Base-by-base conservation (phyloP, 2,888 invertebrate genomes). In the Malachius bipustulatus region DNA sequence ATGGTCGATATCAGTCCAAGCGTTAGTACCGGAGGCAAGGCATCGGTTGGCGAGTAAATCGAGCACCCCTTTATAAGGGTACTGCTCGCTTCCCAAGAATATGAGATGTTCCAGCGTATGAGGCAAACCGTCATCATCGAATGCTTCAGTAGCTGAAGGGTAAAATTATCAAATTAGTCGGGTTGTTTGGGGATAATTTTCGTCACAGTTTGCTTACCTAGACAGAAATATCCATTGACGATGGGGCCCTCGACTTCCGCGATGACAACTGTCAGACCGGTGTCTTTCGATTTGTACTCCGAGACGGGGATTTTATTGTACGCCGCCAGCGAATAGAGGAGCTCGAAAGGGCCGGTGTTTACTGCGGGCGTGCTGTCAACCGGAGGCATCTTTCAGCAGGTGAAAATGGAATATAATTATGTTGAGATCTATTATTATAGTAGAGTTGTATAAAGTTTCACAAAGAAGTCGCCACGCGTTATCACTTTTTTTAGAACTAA, bases 21-120 rank as follows among this genome's bases (percentile, higher is more conserved):
- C 91, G 65, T 93, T 91, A 2, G 91, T 91, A 1, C 91, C 91
- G 26, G 84, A 84, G 2, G 90, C 89, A 53, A 89, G 69, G 54
- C 88, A 90, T 19, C 89, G 71, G 59, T 90, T 91, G 4, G 91
- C 90, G 46, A 90, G 63, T 34, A 90, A 66, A 64, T 93, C 91
- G 41, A 93, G 63, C 30, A 90, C 77, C 3, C 90, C 90, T 60
- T 89, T 90, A 59, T 79, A 90, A 0, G 90, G 90, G 57, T 87
- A 91, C 9, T 82, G 71, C 56, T 90, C 77, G 43, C 89, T 90
- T 1, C 91, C 93, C 58, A 90, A 66, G 61, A 93, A 93, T 32
- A 93, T 76, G 8, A 93, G 70, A 65, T 93, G 91, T 54, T 93
- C 91, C 60, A 93, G 64, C 0, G 91, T 91, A 56, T 93, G 91